Percentiles rank a stretch among this genome's conserved stretches.
Conservation (phyloP, 2,888 invertebrate genomes). For the Eueremaeus valkanovi region DNA sequence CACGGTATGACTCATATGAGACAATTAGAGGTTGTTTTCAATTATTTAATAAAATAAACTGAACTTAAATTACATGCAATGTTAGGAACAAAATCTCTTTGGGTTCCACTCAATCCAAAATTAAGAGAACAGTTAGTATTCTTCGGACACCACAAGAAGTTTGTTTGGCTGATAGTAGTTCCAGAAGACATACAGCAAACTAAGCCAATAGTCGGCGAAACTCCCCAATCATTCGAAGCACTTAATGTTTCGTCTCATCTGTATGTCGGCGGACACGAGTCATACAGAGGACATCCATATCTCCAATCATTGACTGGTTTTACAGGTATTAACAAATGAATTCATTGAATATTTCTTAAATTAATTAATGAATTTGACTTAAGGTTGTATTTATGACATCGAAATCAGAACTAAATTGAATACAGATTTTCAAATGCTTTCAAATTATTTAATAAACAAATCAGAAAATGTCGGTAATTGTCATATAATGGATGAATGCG, state of each 20-base stretch:
- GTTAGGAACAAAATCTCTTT: slow-evolving; percentile 1
- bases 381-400: slow-evolving; percentile 46
- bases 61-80: no score
- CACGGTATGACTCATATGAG: slow-evolving; percentile 31
- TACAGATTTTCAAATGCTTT: slow-evolving; percentile 38
- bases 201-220: slow-evolving; percentile 5
- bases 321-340: slow-evolving; percentile 39
- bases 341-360: not conserved
- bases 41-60: no score
- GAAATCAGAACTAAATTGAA: slow-evolving; percentile 44
- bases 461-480: slow-evolving; percentile 33
- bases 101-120: slow-evolving; percentile 10
- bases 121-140: slow-evolving; percentile 39
- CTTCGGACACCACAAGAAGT: slow-evolving; percentile 35
- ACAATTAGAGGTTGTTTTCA: no score
- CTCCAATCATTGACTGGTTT: slow-evolving; percentile 44
- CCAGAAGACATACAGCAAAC: not conserved
- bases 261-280: slow-evolving; percentile 45
- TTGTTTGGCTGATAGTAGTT: slow-evolving; percentile 36
- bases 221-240: slow-evolving; percentile 22
- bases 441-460: slow-evolving; percentile 20
- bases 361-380: not conserved
- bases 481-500: slow-evolving; percentile 10
- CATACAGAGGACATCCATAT: slow-evolving; percentile 42
- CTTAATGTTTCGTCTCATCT: slow-evolving; percentile 44